Percentiles rank a stretch among this genome's conserved stretches.
Evolutionary conservation across 2,888 invertebrate genomes (phyloP).

Genomic region (Meganola albula): DNA sequence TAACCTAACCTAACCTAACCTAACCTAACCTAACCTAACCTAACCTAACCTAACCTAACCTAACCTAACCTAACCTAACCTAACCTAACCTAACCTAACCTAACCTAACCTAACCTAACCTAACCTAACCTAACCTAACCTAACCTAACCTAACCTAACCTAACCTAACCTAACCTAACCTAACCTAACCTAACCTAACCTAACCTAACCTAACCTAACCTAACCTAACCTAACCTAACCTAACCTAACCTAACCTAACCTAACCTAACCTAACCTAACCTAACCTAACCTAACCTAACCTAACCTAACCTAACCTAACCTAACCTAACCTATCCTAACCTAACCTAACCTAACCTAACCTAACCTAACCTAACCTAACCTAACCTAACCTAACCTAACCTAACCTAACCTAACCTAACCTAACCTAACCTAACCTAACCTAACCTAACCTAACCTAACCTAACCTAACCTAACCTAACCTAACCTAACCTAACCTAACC

Average conservation of each 20-base stretch:
- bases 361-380: constrained; percentile 17
- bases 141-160: constrained; percentile 16
- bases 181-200: constrained; percentile 18
- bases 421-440: constrained; percentile 17
- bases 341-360: constrained; percentile 17
- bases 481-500: constrained; percentile 18
- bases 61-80: constrained; percentile 17
- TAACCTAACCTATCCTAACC: constrained; percentile 16
- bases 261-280: constrained; percentile 19
- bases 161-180: constrained; percentile 14
- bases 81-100: constrained; percentile 17
- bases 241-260: constrained; percentile 19
- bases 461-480: constrained; percentile 18
- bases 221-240: constrained; percentile 19
- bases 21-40: constrained; percentile 17
- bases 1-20: constrained; percentile 13
- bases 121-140: constrained; percentile 16
- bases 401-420: constrained; percentile 17
- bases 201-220: constrained; percentile 17
- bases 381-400: constrained; percentile 17
- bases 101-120: constrained; percentile 17
- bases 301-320: constrained; percentile 15
- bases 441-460: constrained; percentile 18
- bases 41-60: constrained; percentile 18
- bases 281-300: constrained; percentile 19